phyloP scores from a whole-genome alignment of 2,888 invertebrate genomes.

The Mythimna albipuncta region DNA sequence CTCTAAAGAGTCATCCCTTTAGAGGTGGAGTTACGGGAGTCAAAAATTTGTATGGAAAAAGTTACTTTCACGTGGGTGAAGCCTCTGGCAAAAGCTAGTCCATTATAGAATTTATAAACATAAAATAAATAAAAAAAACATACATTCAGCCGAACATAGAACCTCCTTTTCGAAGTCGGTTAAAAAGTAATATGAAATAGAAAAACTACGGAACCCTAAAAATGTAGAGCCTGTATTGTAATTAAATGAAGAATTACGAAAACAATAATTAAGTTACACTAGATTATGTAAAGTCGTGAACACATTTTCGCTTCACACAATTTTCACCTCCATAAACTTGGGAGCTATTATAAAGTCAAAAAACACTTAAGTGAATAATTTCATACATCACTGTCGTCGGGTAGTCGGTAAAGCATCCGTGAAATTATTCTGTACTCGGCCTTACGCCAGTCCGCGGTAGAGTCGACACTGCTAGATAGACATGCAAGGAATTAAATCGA shows the following conservation, averaged over 20 bases:
- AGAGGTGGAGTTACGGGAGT: no score
- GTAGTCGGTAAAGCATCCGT: constrained; percentile 68
- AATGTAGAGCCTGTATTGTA: background rate
- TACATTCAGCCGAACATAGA: no score
- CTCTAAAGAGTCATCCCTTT: no score
- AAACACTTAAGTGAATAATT: constrained; percentile 57
- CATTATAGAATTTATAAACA: no score
- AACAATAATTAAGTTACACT: background rate
- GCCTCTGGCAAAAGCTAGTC: no score
- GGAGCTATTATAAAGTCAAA: constrained; percentile 29
- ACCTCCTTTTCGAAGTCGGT: no score
- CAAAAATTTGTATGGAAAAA: no score
- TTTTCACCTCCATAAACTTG: constrained; percentile 20
- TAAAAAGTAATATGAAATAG: no score
- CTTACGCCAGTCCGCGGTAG: constrained; percentile 46
- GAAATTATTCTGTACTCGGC: constrained; percentile 71
- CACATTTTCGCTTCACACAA: constrained; percentile 11
- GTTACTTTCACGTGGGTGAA: no score
- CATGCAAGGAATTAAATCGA: constrained; percentile 71
- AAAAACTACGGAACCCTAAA: no score
- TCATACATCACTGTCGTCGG: constrained; percentile 57
- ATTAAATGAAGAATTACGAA: background rate
- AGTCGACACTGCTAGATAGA: constrained; percentile 49
- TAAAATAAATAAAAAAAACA: no score
- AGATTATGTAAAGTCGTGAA: background rate